A percentile compares a stretch with the other conserved stretches of the same genome.
phyloP scores from a whole-genome alignment of 2,888 invertebrate species.

The Antheraea assamensis region DNA sequence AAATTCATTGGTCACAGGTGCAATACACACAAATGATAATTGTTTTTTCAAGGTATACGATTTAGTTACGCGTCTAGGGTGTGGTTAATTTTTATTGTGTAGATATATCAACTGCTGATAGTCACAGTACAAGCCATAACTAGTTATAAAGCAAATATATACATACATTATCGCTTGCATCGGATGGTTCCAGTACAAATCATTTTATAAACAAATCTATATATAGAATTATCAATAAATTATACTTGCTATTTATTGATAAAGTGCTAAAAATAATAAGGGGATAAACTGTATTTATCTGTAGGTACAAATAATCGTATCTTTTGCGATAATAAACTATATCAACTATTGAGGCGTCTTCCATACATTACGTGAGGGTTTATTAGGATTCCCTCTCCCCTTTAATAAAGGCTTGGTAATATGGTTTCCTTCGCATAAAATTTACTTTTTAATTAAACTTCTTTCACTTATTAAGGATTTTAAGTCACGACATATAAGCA shows the following conservation, averaged over 20 bases:
- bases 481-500: too few species aligned
- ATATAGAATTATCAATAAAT: constrained; percentile 1
- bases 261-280: background rate
- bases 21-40: too few species aligned
- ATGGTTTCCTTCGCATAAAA: too few species aligned
- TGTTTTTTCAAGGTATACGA: too few species aligned
- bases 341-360: background rate
- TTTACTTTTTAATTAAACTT: too few species aligned
- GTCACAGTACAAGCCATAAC: background rate
- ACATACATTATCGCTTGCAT: background rate
- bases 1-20: too few species aligned
- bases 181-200: background rate
- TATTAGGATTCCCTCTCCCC: too few species aligned
- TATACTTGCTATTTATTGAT: background rate
- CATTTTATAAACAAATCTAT: background rate
- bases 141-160: background rate
- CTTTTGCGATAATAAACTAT: background rate
- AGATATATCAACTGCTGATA: background rate
- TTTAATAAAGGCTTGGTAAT: too few species aligned
- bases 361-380: too few species aligned
- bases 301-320: background rate
- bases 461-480: too few species aligned
- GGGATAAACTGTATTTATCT: constrained; percentile 2
- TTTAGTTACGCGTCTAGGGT: too few species aligned
- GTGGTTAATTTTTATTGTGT: background rate